Evolutionary conservation across 64 coral and sea anemone genomes (phyloP).

Genomic region (Montipora cactus): DNA sequence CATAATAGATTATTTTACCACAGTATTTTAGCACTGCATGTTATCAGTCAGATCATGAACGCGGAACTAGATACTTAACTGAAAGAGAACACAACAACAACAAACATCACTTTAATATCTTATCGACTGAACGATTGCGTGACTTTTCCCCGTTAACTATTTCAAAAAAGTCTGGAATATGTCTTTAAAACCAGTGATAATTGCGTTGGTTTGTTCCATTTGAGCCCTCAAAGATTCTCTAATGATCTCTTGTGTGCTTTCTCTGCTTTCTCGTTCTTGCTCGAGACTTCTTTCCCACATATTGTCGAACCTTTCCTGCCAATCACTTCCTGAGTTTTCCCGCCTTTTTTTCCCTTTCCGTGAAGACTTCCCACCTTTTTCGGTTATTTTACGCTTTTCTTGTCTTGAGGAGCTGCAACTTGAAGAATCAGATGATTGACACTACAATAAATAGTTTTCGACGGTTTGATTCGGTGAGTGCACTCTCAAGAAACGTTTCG

Average conservation of each 20-base stretch:
- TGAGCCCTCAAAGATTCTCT: constrained; percentile 4
- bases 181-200: not conserved
- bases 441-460: not conserved
- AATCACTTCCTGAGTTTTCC: not conserved
- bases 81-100: too few species aligned
- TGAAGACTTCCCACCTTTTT: not conserved
- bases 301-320: constrained; percentile 4
- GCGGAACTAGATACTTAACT: too few species aligned
- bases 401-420: not conserved
- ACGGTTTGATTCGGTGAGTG: constrained; percentile 7
- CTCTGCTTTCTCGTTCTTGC: not conserved
- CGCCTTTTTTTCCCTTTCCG: not conserved
- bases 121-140: constrained; percentile 24
- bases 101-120: not conserved
- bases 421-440: not conserved
- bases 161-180: constrained; percentile 22
- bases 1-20: too few species aligned
- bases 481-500: not conserved
- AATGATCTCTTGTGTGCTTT: constrained; percentile 7
- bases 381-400: not conserved
- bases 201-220: constrained; percentile 32
- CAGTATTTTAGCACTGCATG: too few species aligned
- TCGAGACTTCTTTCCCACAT: constrained; percentile 25
- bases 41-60: too few species aligned
- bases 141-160: constrained; percentile 9